Conservation (phyloP, 2,888 invertebrate species). For the Zygaena filipendulae region DNA sequence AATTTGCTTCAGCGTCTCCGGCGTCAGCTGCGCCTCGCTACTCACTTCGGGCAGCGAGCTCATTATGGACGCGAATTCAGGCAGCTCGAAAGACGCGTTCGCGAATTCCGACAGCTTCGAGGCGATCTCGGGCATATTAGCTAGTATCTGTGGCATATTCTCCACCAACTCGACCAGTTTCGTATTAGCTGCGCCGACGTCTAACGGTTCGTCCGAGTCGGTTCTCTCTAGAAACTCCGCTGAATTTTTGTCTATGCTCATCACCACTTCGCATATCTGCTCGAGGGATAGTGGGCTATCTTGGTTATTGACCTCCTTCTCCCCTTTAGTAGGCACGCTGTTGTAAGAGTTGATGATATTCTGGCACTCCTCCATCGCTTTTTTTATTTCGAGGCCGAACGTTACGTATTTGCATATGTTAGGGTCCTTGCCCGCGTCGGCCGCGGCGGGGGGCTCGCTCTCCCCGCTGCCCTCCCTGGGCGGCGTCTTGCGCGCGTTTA, state of each 20-base stretch:
- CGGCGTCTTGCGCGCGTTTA: constrained; percentile 34
- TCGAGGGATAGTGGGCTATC: constrained; percentile 39
- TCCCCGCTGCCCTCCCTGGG: constrained; percentile 16
- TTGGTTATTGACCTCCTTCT: constrained; percentile 23
- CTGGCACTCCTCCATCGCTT: constrained; percentile 59
- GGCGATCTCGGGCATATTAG: constrained; percentile 56
- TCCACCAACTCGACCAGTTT: constrained; percentile 48
- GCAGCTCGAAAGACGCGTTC: constrained; percentile 44
- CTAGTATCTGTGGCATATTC: constrained; percentile 55
- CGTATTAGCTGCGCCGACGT: constrained; percentile 32
- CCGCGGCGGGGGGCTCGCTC: constrained; percentile 14
- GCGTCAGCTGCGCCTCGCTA: constrained; percentile 49
- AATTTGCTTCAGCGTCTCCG: constrained; percentile 57
- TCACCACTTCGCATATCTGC: constrained; percentile 53
- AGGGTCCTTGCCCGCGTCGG: constrained; percentile 28
- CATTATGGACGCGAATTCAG: constrained; percentile 54
- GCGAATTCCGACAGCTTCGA: constrained; percentile 45
- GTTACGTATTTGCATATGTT: constrained; percentile 49
- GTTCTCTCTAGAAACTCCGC: constrained; percentile 44
- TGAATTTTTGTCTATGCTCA: constrained; percentile 48
- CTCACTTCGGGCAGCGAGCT: constrained; percentile 44
- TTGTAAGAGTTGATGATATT: constrained; percentile 55
- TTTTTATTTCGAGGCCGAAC: constrained; percentile 53
- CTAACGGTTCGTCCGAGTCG: constrained; percentile 34
- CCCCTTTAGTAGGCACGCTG: constrained; percentile 31